A percentile compares a stretch with the other conserved stretches of the same genome.
Conservation (phyloP, 2,888 invertebrate species). For the Eupithecia dodoneata region DNA sequence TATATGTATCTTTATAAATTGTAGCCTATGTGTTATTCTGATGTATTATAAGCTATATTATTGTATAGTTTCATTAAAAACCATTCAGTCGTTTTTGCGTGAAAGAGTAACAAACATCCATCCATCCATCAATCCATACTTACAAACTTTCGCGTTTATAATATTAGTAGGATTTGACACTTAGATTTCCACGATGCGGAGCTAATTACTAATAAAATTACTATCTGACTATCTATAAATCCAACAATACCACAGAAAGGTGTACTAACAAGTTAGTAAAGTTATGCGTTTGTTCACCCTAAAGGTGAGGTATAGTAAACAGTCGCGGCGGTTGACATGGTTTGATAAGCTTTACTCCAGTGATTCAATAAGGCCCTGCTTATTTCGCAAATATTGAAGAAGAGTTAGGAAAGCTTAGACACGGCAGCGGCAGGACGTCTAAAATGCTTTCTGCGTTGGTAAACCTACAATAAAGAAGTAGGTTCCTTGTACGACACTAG, state of each 20-base stretch:
- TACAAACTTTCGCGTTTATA: no score
- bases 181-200: background rate
- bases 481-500: no score
- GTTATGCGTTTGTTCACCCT: slow-evolving; percentile 6
- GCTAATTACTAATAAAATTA: background rate
- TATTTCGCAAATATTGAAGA: slow-evolving; percentile 27
- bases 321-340: slow-evolving; percentile 16
- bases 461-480: no score
- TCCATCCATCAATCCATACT: no score
- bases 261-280: slow-evolving; percentile 3
- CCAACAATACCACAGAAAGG: slow-evolving; percentile 1
- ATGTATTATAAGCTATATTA: no score
- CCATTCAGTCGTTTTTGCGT: no score
- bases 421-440: background rate
- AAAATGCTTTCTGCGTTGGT: no score
- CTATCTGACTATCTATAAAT: background rate
- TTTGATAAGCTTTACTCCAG: slow-evolving; percentile 21
- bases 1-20: no score
- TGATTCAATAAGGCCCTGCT: slow-evolving; percentile 23
- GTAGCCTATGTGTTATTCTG: no score
- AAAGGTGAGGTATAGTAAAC: slow-evolving; percentile 15
- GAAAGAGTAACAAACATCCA: no score
- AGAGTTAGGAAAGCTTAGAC: slow-evolving; percentile 4
- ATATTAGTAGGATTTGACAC: no score
- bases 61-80: no score